Conservation (phyloP, 1,140 invertebrate genomes). For the Odontomachus brunneus region DNA sequence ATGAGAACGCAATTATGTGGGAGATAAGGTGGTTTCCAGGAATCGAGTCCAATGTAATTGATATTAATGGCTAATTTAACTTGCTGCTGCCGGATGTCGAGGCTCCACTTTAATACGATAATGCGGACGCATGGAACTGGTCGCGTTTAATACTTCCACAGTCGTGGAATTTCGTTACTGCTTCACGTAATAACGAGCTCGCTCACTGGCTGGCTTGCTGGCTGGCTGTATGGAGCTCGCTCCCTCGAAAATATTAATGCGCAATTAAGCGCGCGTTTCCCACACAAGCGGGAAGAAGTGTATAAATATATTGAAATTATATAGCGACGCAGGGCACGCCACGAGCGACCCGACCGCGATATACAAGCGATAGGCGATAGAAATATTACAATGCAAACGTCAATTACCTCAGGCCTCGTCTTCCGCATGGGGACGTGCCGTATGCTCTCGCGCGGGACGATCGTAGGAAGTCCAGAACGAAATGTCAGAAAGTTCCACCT, state of each 20-base stretch:
- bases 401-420: slow-evolving; percentile 14
- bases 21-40: slow-evolving; percentile 71
- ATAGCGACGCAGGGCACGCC: no score
- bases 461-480: slow-evolving; percentile 51
- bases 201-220: background rate
- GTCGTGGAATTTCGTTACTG: slow-evolving; percentile 31
- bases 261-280: no score
- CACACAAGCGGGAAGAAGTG: no score
- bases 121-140: slow-evolving; percentile 32
- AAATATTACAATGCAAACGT: background rate
- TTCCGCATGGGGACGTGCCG: background rate
- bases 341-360: no score
- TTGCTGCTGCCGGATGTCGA: slow-evolving; percentile 44
- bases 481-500: slow-evolving; percentile 58
- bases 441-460: slow-evolving; percentile 8
- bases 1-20: slow-evolving; percentile 69
- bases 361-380: background rate
- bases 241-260: background rate
- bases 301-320: no score
- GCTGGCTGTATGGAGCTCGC: background rate
- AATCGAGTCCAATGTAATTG: slow-evolving; percentile 61
- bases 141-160: slow-evolving; percentile 28
- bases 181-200: background rate
- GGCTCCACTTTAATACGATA: slow-evolving; percentile 34
- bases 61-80: slow-evolving; percentile 71